Evolutionary conservation across 2,888 invertebrate species (phyloP).

Genomic region (Tipula unca): DNA sequence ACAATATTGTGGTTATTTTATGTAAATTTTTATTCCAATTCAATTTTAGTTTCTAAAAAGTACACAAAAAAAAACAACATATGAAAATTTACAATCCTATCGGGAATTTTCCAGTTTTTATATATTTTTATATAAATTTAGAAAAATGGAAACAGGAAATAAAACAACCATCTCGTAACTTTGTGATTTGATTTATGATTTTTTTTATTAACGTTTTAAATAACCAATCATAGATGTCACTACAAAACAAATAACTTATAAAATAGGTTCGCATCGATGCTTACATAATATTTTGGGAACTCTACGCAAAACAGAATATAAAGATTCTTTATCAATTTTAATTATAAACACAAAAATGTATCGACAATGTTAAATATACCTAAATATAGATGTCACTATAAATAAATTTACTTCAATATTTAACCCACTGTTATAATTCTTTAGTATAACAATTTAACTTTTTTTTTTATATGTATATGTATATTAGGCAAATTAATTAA

Average conservation of each 20-base stretch:
- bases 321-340: background rate
- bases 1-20: slow-evolving; percentile 8
- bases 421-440: background rate
- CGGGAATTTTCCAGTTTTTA: background rate
- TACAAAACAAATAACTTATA: background rate
- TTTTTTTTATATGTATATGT: background rate
- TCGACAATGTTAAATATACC: background rate
- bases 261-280: background rate
- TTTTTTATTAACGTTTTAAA: background rate
- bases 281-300: background rate
- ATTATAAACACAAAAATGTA: background rate
- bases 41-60: slow-evolving; percentile 8
- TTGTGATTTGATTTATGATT: background rate
- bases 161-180: background rate
- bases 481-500: background rate
- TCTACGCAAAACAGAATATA: background rate
- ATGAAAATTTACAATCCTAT: background rate
- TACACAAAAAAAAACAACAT: background rate
- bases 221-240: background rate
- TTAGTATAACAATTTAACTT: background rate
- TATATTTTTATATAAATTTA: background rate
- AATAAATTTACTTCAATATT: background rate
- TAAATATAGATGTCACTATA: background rate
- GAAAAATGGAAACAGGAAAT: background rate
- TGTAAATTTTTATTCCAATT: slow-evolving; percentile 14